phyloP scores from a whole-genome alignment of 2,888 invertebrate species.

The Ectemnius lituratus region DNA sequence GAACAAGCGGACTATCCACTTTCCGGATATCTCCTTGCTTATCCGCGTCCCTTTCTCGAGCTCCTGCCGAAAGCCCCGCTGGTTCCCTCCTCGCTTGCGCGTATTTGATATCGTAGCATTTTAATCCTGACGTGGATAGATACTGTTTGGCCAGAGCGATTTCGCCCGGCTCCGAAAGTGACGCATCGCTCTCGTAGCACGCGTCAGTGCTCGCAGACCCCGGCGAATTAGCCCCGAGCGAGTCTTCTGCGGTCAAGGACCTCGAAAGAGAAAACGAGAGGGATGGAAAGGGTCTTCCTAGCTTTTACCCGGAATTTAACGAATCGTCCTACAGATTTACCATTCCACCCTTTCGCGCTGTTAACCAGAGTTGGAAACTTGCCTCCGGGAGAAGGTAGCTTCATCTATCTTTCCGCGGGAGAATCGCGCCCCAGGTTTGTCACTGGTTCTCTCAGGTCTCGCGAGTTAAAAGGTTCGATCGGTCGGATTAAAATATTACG shows the following conservation, averaged over 20 bases:
- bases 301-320: conserved; percentile 26
- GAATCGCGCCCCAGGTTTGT: conserved; percentile 25
- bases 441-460: conserved; percentile 33
- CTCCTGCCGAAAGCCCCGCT: conserved; percentile 16
- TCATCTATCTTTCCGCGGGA: not conserved
- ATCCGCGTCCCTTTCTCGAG: conserved; percentile 4
- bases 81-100: conserved; percentile 31
- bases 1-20: conserved; percentile 58
- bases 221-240: conserved; percentile 7
- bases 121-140: conserved; percentile 78
- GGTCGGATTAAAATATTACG: conserved; percentile 74
- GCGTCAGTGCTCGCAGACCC: conserved; percentile 40
- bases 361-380: conserved; percentile 59
- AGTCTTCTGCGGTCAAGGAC: not conserved
- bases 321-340: conserved; percentile 35
- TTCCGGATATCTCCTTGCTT: conserved; percentile 55
- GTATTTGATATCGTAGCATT: conserved; percentile 75
- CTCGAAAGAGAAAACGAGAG: not conserved
- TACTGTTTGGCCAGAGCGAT: conserved; percentile 73
- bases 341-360: conserved; percentile 31
- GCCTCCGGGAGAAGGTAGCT: no score
- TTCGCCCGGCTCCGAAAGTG: conserved; percentile 35
- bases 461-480: conserved; percentile 68
- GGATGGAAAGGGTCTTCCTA: not conserved
- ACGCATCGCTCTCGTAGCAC: conserved; percentile 55